Evolutionary conservation across 2,797 vertebrate species (phyloP).

Genomic region (Tarsius wallacei): DNA sequence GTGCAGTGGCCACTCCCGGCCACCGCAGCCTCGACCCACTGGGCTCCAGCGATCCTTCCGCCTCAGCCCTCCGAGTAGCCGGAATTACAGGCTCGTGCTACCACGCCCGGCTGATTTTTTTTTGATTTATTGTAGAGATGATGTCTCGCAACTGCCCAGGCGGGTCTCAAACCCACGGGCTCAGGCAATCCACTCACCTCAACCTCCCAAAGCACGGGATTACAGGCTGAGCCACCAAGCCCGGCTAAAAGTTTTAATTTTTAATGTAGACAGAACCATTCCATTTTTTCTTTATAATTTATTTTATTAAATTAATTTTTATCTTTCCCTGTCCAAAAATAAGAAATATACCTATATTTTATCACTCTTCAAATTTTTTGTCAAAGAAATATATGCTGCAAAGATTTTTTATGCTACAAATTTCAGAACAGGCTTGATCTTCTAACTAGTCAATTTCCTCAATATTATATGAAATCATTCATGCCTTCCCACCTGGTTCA

Average conservation of each 20-base stretch:
- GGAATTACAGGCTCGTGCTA: too few species aligned
- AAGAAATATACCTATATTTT: not conserved
- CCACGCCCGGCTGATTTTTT: too few species aligned
- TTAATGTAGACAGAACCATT: not conserved
- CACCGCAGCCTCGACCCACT: too few species aligned
- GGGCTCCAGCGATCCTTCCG: too few species aligned
- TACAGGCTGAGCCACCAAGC: too few species aligned
- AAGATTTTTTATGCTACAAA: not conserved
- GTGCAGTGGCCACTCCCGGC: too few species aligned
- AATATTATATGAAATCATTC: not conserved
- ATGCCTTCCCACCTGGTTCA: not conserved
- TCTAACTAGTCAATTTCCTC: not conserved
- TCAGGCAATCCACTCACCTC: too few species aligned
- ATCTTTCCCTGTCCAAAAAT: not conserved
- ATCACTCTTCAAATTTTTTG: not conserved
- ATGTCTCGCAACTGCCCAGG: too few species aligned
- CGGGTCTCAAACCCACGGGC: too few species aligned
- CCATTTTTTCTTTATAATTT: conserved; percentile 7
- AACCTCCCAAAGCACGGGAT: too few species aligned
- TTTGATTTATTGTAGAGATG: too few species aligned
- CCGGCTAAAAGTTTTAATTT: not conserved
- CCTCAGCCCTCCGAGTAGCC: too few species aligned
- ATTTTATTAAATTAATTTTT: not conserved
- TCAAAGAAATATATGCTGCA: not conserved
- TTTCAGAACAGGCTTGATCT: not conserved